Base-by-base conservation (phyloP, 2,888 invertebrate genomes). In the Lypha dubia region DNA sequence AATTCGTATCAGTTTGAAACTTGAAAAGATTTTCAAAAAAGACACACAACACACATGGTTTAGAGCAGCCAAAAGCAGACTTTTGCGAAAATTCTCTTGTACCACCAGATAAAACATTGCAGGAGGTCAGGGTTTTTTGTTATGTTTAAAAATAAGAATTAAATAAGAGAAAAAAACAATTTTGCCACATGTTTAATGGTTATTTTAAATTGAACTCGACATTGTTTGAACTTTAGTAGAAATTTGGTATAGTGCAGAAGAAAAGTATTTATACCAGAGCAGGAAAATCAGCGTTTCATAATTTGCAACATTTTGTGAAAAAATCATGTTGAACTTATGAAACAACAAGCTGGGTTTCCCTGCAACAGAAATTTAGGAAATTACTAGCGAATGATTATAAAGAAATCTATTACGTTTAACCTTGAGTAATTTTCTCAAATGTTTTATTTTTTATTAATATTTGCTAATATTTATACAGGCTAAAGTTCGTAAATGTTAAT, bases 51-150 rank as follows among this genome's bases (percentile, higher is more conserved):
- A 71, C 79, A 79, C 79, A 79, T 79, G 79, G 65, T 53, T n/a
- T 35, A 22, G 1, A 41, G 49, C 41, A 62, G 51, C 38, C n/a
- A n/a, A n/a, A 56, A 46, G n/a, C n/a, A 63, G 53, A 67, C 41
- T 68, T 84, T 63, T 68, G 77, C 80, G 51, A 76, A 71, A 73
- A 60, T 56, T 11, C 6, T 49, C 32, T 60, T n/a, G 53, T 49
- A 38, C 24, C 22, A 73, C 75, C 56, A 63, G 22, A 70, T 56
- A 65, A 77, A 81, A 84, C 84, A 84, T 84, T 84, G 84, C 84
- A 84, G 84, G 84, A 84, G 84, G 84, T 84, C 84, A 84, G 84
- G 84, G 84, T 84, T 84, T 73, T 65, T 11, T 32, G 38, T 65
- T 38, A n/a, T n/a, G 20, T 56, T 56, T 73, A 79, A 49, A 70